Evolutionary conservation across 2,888 invertebrate species (phyloP), one percentile per base, ranked within the genome.

Genomic region (Sclerodermus sp.): DNA sequence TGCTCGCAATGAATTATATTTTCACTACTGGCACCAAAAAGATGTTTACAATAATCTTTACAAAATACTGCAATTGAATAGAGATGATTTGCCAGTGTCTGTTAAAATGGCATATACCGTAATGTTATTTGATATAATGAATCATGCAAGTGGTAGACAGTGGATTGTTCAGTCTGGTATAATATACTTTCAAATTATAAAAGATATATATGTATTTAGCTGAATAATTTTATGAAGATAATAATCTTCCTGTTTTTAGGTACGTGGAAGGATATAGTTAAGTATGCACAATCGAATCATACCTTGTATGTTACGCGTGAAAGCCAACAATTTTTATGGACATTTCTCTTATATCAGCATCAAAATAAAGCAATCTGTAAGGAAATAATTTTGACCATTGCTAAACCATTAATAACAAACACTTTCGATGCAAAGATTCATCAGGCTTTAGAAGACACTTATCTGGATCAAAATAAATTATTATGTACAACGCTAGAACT

Each of bases 301-400:
- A 90, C 90, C 0, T 79, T 90, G 36, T 91, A 90, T 67, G 85
- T 90, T 9, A 82, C 85, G 0, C 81, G 86, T 34, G 86, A 88
- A 68, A 84, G 86, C 6, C 84, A 86, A 47, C 82, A 83, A 50
- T 85, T 90, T 62, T 78, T 88, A 14, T 82, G 71, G 44, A 52
- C 58, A 4, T 53, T 78, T 17, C 57, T 78, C 1, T 46, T 67
- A 30, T 46, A 57, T 0, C 76, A 77, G 53, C 62, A 65, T 23
- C 57, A 56, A 1, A 71, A 77, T 41, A 38, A 18, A 9, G 43
- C 73, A 12, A 80, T 84, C 32, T 83, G 85, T 14, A 79, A 81
- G 49, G 78, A 82, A 53, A 81, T 90, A 6, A 69, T 89, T 1
- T 66, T 69, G 13, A 78, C 80, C 55, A 82, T 88, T 17, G 71